A percentile compares a stretch with the other conserved stretches of the same genome.
Evolutionary conservation across 2,797 vertebrate genomes (phyloP).

Genomic region (Gymnoscopelus braueri): DNA sequence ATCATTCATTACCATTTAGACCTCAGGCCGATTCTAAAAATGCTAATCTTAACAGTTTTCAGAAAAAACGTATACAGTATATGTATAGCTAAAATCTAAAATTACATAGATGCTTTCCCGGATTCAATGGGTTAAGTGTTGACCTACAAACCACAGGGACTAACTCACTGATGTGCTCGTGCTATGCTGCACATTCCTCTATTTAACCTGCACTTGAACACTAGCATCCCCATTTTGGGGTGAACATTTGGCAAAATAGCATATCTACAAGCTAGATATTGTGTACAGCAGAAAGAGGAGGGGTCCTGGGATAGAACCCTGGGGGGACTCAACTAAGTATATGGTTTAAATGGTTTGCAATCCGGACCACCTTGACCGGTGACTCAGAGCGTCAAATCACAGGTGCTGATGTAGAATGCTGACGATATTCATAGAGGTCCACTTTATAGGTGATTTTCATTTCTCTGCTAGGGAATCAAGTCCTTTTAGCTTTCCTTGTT

Average conservation of each 20-base stretch:
- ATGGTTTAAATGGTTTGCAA: slow-evolving; percentile 22
- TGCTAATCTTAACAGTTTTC: too few relatives aligned
- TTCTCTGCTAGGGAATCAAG: slow-evolving; percentile 24
- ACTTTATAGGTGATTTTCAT: slow-evolving; percentile 39
- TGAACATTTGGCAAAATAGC: too few relatives aligned
- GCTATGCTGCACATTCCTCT: slow-evolving; percentile 19
- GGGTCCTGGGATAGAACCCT: too few relatives aligned
- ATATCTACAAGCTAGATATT: too few relatives aligned
- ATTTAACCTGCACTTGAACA: background rate
- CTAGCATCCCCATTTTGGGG: too few relatives aligned
- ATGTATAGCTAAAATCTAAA: too few relatives aligned
- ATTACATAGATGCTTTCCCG: too few relatives aligned
- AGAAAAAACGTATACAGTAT: too few relatives aligned
- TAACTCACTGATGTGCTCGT: slow-evolving; percentile 18
- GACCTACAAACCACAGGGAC: slow-evolving; percentile 45
- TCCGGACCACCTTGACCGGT: slow-evolving; percentile 40
- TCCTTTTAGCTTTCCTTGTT: too few relatives aligned
- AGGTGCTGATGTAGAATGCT: slow-evolving; percentile 21
- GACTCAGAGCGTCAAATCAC: slow-evolving; percentile 25
- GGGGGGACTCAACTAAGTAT: too few relatives aligned
- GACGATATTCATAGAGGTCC: slow-evolving; percentile 65
- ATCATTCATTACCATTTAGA: slow-evolving; percentile 49
- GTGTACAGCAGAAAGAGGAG: too few relatives aligned
- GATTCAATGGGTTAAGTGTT: slow-evolving; percentile 47
- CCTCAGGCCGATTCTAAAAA: too few relatives aligned